These are phyloP conservation scores for Stegophylla sp. DNA, from an alignment of 2,888 invertebrate species.

Conservation along the genomic window DNA sequence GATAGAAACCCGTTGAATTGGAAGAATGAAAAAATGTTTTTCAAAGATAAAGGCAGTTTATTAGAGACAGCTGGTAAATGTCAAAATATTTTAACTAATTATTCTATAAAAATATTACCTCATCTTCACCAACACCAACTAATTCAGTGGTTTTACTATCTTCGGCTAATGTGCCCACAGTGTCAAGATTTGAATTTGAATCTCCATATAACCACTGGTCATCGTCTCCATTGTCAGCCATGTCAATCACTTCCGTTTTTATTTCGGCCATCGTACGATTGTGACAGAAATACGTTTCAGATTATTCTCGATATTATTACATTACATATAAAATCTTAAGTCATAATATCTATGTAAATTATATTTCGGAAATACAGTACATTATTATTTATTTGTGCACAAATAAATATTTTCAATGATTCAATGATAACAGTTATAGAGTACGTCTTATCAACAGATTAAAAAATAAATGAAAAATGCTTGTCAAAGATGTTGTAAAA, in stretches of 20 bases:
- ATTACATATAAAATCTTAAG: not conserved
- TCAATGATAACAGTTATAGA: not conserved
- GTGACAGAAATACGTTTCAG: not conserved
- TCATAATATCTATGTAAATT: too few species aligned
- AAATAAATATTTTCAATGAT: not conserved
- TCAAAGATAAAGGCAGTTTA: too few species aligned
- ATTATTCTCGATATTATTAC: not conserved
- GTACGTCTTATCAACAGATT: not conserved
- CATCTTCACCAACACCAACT: constrained; percentile 25
- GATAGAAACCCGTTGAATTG: too few species aligned
- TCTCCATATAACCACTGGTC: constrained; percentile 90
- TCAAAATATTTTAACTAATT: too few species aligned
- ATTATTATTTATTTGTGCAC: not conserved
- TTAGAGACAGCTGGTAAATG: too few species aligned
- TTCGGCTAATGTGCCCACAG: constrained; percentile 66
- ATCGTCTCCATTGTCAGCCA: constrained; percentile 71
- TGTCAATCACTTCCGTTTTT: constrained; percentile 10
- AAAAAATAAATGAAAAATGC: not conserved
- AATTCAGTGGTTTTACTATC: constrained; percentile 28
- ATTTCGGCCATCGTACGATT: not conserved
- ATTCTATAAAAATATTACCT: constrained; percentile 16
- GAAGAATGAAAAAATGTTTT: too few species aligned
- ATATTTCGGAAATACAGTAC: not conserved
- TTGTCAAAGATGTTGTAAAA: constrained; percentile 19
- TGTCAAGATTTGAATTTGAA: constrained; percentile 58